Conservation (phyloP, 2,797 vertebrate species). For the Simalia tracyae region DNA sequence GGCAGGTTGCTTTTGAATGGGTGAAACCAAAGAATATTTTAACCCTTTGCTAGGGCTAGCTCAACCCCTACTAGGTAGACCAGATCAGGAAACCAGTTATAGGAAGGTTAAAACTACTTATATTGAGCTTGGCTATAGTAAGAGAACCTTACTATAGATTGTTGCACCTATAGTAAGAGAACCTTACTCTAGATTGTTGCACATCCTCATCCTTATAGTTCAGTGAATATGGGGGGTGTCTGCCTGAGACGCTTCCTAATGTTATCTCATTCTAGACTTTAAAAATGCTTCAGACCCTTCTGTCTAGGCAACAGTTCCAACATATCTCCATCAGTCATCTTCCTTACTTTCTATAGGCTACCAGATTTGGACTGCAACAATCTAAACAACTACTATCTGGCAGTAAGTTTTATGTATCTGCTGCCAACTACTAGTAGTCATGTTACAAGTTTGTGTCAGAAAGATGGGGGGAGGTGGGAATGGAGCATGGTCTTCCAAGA, state of each 20-base stretch:
- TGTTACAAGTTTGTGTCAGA: background rate
- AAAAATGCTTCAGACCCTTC: background rate
- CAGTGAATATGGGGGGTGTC: background rate
- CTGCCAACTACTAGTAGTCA: background rate
- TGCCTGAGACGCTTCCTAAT: background rate
- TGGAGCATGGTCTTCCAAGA: background rate
- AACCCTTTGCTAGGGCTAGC: background rate
- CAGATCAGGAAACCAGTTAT: background rate
- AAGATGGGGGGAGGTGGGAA: background rate
- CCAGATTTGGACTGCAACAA: background rate
- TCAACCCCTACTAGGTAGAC: background rate
- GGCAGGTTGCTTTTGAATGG: background rate
- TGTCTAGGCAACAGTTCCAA: background rate
- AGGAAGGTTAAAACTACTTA: background rate
- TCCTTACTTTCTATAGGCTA: background rate
- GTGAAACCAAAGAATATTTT: background rate
- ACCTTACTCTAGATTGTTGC: background rate
- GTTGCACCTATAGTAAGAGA: background rate
- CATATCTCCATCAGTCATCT: background rate
- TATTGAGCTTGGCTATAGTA: background rate
- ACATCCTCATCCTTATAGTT: background rate
- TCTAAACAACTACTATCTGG: background rate
- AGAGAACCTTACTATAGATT: background rate
- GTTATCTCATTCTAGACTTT: background rate
- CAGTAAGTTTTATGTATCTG: background rate